Evolutionary conservation across 2,113 vertebrate genomes (phyloP), one percentile per base, ranked within the genome.

Genomic region (Hippolais icterina): DNA sequence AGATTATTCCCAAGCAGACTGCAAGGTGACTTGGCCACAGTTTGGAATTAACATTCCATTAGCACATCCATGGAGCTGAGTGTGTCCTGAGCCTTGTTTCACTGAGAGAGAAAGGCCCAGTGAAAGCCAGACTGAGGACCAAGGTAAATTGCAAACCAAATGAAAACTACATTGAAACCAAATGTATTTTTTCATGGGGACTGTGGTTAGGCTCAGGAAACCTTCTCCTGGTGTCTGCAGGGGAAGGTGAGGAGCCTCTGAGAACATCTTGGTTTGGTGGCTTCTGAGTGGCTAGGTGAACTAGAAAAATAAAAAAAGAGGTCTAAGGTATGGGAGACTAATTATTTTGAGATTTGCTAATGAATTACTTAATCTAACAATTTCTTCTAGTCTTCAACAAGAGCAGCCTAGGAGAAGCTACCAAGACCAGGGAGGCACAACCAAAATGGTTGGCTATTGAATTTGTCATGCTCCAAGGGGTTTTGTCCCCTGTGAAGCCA

Each of bases 401-500:
- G 42, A 63, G 56, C 0, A 7, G 37, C 24, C 10, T 44, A 29
- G n/a, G n/a, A 87, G 39, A 81, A 80, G 19, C 33, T 42, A 41
- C 53, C 75, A 69, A n/a, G 25, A 23, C 49, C 7, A 24, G 3
- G 31, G 35, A 47, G 27, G 52, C 12, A 54, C 8, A 72, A 54
- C 25, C 25, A 11, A 57, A 61, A 47, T 10, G 20, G 24, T 1
- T 44, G 27, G 41, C 29, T 75, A 19, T 2, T 1, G 9, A 54
- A 53, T 35, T 64, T 3, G 3, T 33, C 28, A 7, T 2, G 3
- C 5, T n/a, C 6, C 33, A 23, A 69, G 60, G 21, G 11, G 0
- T 29, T 93, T 49, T 60, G 72, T 12, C 12, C 15, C 20, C 42
- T 37, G 23, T 21, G 46, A 90, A 59, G 39, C 54, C 65, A 25